These are phyloP conservation scores for Tangara arthus DNA, from an alignment of 2,797 vertebrate species.

Conservation along the genomic window DNA sequence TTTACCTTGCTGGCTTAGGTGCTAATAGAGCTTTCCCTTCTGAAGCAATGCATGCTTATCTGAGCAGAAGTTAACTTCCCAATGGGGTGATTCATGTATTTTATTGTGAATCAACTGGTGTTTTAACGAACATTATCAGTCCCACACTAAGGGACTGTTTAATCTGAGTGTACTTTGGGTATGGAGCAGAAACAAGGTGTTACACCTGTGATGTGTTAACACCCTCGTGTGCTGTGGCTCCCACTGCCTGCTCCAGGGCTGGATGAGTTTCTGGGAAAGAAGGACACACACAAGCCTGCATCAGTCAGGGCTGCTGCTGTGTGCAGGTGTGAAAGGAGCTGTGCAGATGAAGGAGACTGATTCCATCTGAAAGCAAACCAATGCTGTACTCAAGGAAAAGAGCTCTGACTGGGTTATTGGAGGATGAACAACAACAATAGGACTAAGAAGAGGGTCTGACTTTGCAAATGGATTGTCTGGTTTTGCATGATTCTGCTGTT, in stretches of 20 bases:
- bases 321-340: background rate
- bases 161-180: background rate
- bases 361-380: background rate
- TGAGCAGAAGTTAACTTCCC: background rate
- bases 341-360: background rate
- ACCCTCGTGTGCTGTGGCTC: background rate
- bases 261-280: background rate
- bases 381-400: background rate
- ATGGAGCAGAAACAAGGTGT: background rate
- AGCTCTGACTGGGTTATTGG: background rate
- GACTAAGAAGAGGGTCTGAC: background rate
- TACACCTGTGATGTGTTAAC: background rate
- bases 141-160: background rate
- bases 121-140: background rate
- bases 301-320: background rate
- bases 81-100: rapidly evolving
- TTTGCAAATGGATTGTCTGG: background rate
- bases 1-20: background rate
- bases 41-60: background rate
- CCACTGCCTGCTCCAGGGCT: rapidly evolving
- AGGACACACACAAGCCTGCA: rapidly evolving
- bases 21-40: background rate
- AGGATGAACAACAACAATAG: background rate
- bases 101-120: background rate
- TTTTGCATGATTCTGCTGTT: background rate